These are phyloP conservation scores for Tetragnatha montana DNA, from an alignment of 2,888 invertebrate genomes.

Conservation along the genomic window DNA sequence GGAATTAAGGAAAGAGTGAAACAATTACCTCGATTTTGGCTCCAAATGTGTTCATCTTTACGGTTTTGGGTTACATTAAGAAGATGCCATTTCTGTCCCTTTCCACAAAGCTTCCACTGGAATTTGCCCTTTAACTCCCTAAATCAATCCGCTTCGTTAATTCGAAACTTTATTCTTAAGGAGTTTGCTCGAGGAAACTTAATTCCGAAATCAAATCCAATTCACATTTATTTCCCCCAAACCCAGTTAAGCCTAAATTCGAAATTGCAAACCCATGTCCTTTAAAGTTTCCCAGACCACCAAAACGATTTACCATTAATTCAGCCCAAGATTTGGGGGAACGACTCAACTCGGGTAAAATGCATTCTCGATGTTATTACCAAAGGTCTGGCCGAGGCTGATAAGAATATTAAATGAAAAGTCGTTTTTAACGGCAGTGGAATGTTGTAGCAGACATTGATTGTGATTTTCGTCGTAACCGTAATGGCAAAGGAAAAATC, in stretches of 20 bases:
- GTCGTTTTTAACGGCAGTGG: conserved; percentile 40
- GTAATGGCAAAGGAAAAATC: not conserved
- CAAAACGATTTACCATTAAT: conserved; percentile 59
- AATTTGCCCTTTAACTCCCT: conserved; percentile 34
- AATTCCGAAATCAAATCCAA: conserved; percentile 61
- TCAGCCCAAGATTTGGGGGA: conserved; percentile 15
- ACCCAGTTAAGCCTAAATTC: conserved; percentile 53
- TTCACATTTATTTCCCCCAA: conserved; percentile 52
- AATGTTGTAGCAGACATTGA: not conserved
- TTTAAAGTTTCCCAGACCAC: conserved; percentile 49
- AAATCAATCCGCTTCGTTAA: conserved; percentile 56
- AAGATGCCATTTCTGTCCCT: not conserved
- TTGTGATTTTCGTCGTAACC: conserved; percentile 19
- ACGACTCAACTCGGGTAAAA: conserved; percentile 49
- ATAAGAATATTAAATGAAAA: conserved; percentile 63
- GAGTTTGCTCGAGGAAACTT: conserved; percentile 23
- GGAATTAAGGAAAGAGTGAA: not conserved
- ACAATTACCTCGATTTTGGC: not conserved
- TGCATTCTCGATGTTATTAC: conserved; percentile 43
- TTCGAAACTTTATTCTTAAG: conserved; percentile 46
- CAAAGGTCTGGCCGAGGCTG: conserved; percentile 46
- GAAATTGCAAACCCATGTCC: conserved; percentile 54
- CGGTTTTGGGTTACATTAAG: not conserved
- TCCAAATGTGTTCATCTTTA: not conserved
- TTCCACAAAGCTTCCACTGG: conserved; percentile 3